Conservation (phyloP, 2,113 vertebrate genomes). For the Lophochroa leadbeateri region DNA sequence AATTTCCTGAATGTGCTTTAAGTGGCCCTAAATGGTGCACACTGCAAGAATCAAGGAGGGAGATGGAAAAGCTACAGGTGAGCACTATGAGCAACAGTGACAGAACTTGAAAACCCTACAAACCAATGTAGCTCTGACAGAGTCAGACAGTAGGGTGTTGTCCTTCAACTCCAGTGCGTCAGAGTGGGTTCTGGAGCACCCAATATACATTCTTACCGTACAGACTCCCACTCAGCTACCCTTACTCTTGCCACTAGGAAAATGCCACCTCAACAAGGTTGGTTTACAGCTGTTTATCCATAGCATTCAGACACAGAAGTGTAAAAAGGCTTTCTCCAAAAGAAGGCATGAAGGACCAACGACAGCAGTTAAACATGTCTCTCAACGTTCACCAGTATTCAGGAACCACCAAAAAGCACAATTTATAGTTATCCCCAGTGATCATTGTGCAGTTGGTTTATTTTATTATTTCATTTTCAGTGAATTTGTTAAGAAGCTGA, state of each 20-base stretch:
- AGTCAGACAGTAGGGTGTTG: neutral
- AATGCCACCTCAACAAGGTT: neutral
- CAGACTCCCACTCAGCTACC: neutral
- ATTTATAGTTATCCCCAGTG: neutral
- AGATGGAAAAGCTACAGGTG: neutral
- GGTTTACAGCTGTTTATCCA: neutral
- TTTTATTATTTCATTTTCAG: neutral
- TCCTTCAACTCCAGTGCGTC: neutral
- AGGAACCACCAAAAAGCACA: neutral
- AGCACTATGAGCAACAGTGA: neutral
- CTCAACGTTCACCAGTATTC: neutral
- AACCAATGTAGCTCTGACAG: neutral
- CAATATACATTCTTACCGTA: neutral
- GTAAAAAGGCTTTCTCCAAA: neutral
- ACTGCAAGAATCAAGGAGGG: neutral
- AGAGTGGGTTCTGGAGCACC: neutral
- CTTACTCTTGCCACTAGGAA: neutral
- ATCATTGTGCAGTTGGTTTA: constrained; percentile 10
- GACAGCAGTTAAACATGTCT: neutral
- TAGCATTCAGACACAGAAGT: neutral
- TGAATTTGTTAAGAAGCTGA: neutral
- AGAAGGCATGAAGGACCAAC: neutral
- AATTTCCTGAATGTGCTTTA: neutral
- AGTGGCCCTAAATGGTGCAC: neutral
- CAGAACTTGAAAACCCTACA: neutral